Conservation (phyloP, 2,797 vertebrate genomes). For the Ibycter americanus region DNA sequence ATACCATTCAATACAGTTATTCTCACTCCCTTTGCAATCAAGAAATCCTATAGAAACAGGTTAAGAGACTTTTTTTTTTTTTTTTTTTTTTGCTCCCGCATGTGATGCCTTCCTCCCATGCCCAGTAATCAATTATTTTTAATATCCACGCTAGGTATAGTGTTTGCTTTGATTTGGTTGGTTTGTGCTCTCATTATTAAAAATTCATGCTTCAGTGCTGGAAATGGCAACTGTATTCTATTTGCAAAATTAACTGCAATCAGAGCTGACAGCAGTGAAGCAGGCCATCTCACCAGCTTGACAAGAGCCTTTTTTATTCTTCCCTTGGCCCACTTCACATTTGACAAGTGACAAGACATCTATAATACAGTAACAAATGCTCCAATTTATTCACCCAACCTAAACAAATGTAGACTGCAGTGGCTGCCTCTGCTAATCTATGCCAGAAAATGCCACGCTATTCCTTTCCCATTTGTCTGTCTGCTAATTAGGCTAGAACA, state of each 20-base stretch:
- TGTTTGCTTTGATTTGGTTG: background rate
- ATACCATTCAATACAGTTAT: background rate
- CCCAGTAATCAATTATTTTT: background rate
- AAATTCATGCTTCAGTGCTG: slow-evolving; percentile 66
- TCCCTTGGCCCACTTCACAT: slow-evolving; percentile 79
- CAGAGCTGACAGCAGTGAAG: slow-evolving; percentile 60
- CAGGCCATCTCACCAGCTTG: slow-evolving; percentile 49
- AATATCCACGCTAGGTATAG: background rate
- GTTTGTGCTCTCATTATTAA: slow-evolving; percentile 19
- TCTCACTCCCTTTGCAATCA: background rate
- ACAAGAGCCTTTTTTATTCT: slow-evolving; percentile 69
- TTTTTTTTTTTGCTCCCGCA: background rate
- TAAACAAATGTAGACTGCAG: slow-evolving; percentile 77
- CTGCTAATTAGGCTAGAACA: slow-evolving; percentile 76
- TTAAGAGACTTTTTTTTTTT: background rate
- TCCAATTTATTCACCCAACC: slow-evolving; percentile 82
- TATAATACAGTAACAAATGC: slow-evolving; percentile 80
- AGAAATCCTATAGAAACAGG: background rate
- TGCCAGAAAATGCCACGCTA: slow-evolving; percentile 18
- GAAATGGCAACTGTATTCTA: slow-evolving; percentile 72
- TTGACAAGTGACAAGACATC: slow-evolving; percentile 78
- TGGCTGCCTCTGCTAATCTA: slow-evolving; percentile 68
- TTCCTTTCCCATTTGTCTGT: slow-evolving; percentile 56
- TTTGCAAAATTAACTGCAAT: slow-evolving; percentile 71
- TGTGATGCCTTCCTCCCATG: background rate